Percentiles rank a stretch among this genome's conserved stretches.
Conservation (phyloP, 2,797 vertebrate genomes). For the Phrynocephalus vlangalii region DNA sequence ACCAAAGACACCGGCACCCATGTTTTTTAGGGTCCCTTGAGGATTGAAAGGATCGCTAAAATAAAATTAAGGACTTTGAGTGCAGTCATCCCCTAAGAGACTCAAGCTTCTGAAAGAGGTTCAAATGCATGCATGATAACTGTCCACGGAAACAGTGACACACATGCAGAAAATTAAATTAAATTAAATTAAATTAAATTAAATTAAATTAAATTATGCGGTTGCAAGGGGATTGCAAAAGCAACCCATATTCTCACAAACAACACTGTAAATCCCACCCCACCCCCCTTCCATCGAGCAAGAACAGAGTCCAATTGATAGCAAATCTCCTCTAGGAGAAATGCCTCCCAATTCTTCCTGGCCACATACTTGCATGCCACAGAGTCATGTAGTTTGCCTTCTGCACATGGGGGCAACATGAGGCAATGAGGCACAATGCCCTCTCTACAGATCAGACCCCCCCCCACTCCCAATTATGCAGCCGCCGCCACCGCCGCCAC, state of each 20-base stretch:
- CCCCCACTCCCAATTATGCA: not conserved
- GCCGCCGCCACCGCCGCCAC: not conserved
- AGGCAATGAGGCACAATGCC: not conserved
- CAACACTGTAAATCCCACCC: too few relatives aligned
- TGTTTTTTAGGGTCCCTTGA: not conserved
- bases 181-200: not conserved
- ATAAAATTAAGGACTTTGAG: not conserved
- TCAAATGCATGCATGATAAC: not conserved
- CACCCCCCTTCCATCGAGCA: not conserved
- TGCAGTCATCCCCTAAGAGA: not conserved
- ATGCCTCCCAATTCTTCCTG: not conserved
- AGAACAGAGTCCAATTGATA: not conserved
- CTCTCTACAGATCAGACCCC: conserved; percentile 6
- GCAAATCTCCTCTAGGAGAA: not conserved
- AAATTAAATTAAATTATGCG: not conserved
- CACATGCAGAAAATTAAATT: not conserved
- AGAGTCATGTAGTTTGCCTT: not conserved
- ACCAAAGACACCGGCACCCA: conserved; percentile 19
- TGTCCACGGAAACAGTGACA: not conserved
- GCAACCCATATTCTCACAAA: not conserved
- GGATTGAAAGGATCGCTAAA: not conserved
- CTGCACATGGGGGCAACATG: conserved; percentile 1
- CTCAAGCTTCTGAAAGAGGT: not conserved
- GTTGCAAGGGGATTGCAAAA: not conserved
- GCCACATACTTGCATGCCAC: conserved; percentile 1